Evolutionary conservation across 2,888 invertebrate genomes (phyloP), one percentile per base, ranked within the genome.

Genomic region (Myopa testacea): DNA sequence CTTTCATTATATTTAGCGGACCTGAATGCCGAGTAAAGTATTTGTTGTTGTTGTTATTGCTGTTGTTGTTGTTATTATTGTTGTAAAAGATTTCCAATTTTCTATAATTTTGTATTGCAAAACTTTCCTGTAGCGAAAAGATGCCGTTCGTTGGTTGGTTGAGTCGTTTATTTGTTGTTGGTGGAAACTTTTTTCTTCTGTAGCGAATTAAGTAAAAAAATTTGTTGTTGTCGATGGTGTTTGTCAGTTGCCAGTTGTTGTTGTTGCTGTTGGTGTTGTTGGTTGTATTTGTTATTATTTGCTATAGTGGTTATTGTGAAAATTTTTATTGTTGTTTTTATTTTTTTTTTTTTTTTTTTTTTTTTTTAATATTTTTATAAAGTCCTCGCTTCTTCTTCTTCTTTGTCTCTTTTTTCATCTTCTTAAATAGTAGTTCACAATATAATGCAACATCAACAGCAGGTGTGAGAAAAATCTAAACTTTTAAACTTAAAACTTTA

Each of bases 1-100:
- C 74, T 65, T 52, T 65, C 74, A 74, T 74, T 74, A 74, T 34
- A 74, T 63, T 52, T 50, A 63, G 50, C 74, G 74, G 52, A 74
- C 65, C 74, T 65, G 62, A 73, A 63, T 62, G 34, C 1, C 26
- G 26, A 40, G 60, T 26, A 26, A 26, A 26, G 26, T 26, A 2
- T 26, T 26, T 26, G 26, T 26, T 26, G 26, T 26, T 26, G 26
- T 26, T 26, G 26, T 26, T 26, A 26, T 26, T 26, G 26, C 26
- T 26, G 26, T 2, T 26, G 26, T 26, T 26, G 2, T 26, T 26
- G 26, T 26, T 26, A 26, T 26, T 26, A 2, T 26, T 26, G 26
- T 26, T 26, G 26, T 26, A 26, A n/a, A n/a, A n/a, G n/a, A 26
- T 26, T 26, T 26, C 26, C 26, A 26, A 26, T 26, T 26, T 26